A percentile compares a stretch with the other conserved stretches of the same genome.
Evolutionary conservation across 2,888 invertebrate genomes (phyloP).

Genomic region (Spodoptera picta): DNA sequence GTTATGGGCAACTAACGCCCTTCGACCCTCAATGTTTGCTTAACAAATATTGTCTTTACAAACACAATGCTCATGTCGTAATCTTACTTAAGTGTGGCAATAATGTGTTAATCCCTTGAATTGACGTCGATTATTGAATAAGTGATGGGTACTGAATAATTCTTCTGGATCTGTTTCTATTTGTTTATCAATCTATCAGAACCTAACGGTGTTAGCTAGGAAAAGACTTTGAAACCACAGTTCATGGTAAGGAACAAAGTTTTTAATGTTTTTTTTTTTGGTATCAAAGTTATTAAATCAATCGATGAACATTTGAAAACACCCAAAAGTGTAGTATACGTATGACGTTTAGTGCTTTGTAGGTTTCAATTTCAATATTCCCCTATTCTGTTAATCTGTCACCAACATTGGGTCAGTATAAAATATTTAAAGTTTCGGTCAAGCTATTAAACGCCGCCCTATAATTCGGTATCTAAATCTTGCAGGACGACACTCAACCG

Average conservation of each 20-base stretch:
- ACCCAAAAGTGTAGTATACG: too few relatives aligned
- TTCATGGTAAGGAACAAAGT: too few relatives aligned
- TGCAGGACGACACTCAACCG: conserved; percentile 73
- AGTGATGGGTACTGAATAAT: conserved; percentile 2
- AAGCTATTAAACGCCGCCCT: conserved; percentile 6
- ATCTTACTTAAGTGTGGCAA: conserved; percentile 75
- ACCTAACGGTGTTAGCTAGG: too few relatives aligned
- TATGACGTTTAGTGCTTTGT: too few relatives aligned
- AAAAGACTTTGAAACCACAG: too few relatives aligned
- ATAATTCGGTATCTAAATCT: conserved; percentile 74
- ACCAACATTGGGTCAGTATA: neutral
- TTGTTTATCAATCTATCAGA: too few relatives aligned
- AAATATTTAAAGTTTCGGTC: conserved; percentile 15
- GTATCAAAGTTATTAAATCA: too few relatives aligned
- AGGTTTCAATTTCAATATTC: neutral
- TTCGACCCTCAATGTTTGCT: conserved; percentile 69
- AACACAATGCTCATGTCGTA: conserved; percentile 78
- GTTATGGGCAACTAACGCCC: conserved; percentile 81
- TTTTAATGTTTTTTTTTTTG: too few relatives aligned
- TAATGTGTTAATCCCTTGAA: conserved; percentile 62
- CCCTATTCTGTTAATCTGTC: neutral
- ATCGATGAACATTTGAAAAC: too few relatives aligned
- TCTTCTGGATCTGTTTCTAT: too few relatives aligned
- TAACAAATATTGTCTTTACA: conserved; percentile 82
- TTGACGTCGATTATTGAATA: conserved; percentile 38